Evolutionary conservation across 2,888 invertebrate species (phyloP).

Genomic region (Crioceris asparagi): DNA sequence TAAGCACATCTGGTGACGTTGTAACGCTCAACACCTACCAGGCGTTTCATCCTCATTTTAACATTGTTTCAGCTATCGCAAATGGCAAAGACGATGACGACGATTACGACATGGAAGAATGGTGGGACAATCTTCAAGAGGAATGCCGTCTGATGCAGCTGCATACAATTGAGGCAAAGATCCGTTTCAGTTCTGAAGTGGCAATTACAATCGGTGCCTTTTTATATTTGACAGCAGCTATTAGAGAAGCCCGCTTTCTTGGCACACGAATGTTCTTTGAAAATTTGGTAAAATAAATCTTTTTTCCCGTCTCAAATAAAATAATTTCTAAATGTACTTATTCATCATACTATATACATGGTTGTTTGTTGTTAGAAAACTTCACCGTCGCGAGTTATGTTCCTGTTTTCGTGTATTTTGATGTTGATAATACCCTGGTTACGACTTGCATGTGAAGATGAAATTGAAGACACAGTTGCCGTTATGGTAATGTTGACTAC

Average conservation of each 20-base stretch:
- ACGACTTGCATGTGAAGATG: constrained; percentile 72
- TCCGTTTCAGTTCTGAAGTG: constrained; percentile 68
- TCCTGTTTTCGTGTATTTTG: constrained; percentile 82
- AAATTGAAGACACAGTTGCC: constrained; percentile 83
- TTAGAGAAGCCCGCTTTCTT: constrained; percentile 81
- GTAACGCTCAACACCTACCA: too few species aligned
- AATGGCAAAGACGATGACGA: constrained; percentile 22
- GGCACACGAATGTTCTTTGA: constrained; percentile 91
- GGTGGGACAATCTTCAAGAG: constrained; percentile 63
- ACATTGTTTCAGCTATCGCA: too few species aligned
- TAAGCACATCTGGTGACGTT: too few species aligned
- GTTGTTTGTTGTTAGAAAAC: constrained; percentile 56
- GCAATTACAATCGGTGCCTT: constrained; percentile 73
- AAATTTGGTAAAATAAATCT: constrained; percentile 75
- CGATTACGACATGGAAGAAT: constrained; percentile 49
- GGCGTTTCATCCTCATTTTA: too few species aligned
- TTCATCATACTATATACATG: background rate
- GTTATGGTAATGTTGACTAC: constrained; percentile 92
- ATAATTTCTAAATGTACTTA: background rate
- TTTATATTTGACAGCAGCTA: constrained; percentile 72
- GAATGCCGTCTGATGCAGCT: constrained; percentile 62
- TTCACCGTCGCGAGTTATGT: constrained; percentile 86
- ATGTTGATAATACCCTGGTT: constrained; percentile 79
- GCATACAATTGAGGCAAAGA: constrained; percentile 46
- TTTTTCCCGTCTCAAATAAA: background rate